Evolutionary conservation across 2,888 invertebrate genomes (phyloP).

Genomic region (Trichopria drosophilae): DNA sequence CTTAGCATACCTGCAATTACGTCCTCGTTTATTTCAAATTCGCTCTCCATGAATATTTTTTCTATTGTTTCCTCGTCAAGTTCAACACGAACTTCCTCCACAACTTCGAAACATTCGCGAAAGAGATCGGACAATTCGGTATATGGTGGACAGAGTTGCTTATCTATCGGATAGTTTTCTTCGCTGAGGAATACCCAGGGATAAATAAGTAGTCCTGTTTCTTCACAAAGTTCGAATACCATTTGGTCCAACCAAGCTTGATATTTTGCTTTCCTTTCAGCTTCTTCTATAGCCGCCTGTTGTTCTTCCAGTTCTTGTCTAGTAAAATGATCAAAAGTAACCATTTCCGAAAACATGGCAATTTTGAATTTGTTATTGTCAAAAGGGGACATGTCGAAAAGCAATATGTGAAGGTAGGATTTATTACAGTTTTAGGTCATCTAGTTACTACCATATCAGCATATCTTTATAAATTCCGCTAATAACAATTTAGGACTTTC

Average conservation of each 20-base stretch:
- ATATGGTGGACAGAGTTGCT: constrained; percentile 44
- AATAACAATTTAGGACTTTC: too few species aligned
- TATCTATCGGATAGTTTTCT: constrained; percentile 40
- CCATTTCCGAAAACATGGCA: too few species aligned
- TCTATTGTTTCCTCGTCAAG: constrained; percentile 41
- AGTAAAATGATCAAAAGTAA: constrained; percentile 18
- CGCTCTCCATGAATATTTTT: constrained; percentile 45
- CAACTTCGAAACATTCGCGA: constrained; percentile 45
- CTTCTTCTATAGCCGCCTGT: constrained; percentile 36
- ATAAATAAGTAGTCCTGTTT: constrained; percentile 44
- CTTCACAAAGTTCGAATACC: constrained; percentile 48
- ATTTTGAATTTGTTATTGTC: too few species aligned
- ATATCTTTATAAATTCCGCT: too few species aligned
- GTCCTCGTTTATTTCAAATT: constrained; percentile 44
- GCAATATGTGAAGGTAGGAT: too few species aligned
- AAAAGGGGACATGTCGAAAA: too few species aligned
- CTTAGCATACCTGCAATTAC: constrained; percentile 43
- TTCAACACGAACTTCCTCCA: constrained; percentile 42
- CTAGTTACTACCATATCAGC: too few species aligned
- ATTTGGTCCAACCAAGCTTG: constrained; percentile 46
- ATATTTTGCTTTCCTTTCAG: constrained; percentile 40
- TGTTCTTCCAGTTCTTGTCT: constrained; percentile 37
- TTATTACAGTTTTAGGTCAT: too few species aligned
- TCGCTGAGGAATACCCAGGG: constrained; percentile 50
- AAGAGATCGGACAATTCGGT: constrained; percentile 45